These are phyloP conservation scores for Hyperopisus bebe DNA, from an alignment of 2,113 vertebrate genomes.

Conservation along the genomic window DNA sequence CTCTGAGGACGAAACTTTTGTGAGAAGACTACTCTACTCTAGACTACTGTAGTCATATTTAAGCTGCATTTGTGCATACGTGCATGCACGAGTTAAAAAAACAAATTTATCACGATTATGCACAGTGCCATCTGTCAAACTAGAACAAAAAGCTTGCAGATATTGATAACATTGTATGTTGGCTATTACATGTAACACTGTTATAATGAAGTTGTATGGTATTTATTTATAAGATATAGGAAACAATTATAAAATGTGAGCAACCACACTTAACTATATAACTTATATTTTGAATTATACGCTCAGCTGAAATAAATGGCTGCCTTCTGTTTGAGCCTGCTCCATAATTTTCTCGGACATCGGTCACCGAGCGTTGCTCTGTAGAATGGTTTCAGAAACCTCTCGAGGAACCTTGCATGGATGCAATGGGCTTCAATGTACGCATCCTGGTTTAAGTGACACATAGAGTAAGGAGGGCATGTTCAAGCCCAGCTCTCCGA, in stretches of 20 bases:
- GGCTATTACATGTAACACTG: slow-evolving; percentile 3
- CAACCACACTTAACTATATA: neutral
- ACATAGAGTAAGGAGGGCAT: neutral
- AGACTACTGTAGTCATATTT: neutral
- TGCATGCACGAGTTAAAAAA: neutral
- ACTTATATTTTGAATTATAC: neutral
- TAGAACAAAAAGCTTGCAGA: slow-evolving; percentile 8
- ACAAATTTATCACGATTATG: neutral
- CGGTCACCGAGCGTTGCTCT: neutral
- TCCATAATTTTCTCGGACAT: neutral
- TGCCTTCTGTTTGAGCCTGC: neutral
- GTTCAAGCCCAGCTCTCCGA: neutral
- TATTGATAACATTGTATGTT: neutral
- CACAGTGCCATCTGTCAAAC: neutral
- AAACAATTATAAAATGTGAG: slow-evolving; percentile 6
- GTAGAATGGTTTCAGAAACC: neutral
- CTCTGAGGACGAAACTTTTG: neutral
- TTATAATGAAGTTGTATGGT: slow-evolving; percentile 1
- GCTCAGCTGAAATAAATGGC: slow-evolving; percentile 18
- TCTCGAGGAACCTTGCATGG: neutral
- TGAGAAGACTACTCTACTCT: neutral
- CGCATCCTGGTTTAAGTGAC: neutral
- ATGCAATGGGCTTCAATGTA: neutral
- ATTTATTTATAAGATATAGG: neutral
- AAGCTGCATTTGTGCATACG: slow-evolving; percentile 1